phyloP scores from a whole-genome alignment of 1,140 invertebrate species.

The Atta texana region DNA sequence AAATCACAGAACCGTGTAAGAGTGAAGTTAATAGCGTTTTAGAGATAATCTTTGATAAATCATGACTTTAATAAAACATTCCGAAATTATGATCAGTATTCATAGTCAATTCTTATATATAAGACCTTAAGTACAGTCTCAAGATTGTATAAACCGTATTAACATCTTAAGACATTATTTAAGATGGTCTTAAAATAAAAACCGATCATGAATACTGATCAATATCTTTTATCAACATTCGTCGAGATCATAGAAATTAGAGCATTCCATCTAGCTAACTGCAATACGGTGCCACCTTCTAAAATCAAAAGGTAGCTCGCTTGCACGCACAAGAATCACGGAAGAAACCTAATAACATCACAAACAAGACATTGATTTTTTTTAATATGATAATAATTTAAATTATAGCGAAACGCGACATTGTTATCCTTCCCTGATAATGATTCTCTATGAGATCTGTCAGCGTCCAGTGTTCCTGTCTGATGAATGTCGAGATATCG shows the following conservation, averaged over 20 bases:
- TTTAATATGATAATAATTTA: neutral
- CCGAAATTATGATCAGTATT: neutral
- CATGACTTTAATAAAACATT: conserved; percentile 34
- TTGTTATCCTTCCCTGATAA: conserved; percentile 37
- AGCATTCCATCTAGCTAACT: conserved; percentile 40
- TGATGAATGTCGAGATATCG: neutral
- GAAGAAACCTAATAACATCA: neutral
- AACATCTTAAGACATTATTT: too few species aligned
- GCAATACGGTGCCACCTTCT: conserved; percentile 14
- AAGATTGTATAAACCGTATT: too few species aligned
- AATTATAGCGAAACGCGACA: neutral
- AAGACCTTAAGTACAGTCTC: too few species aligned
- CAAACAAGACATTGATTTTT: neutral
- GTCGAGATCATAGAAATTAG: conserved; percentile 5
- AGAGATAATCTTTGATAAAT: neutral
- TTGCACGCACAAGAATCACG: neutral
- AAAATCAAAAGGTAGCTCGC: conserved; percentile 44
- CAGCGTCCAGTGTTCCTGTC: conserved; percentile 40
- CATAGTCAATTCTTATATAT: too few species aligned
- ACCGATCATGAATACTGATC: too few species aligned
- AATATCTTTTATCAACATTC: conserved; percentile 23
- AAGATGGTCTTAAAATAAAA: too few species aligned
- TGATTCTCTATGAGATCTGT: conserved; percentile 34
- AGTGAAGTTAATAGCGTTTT: conserved; percentile 33
- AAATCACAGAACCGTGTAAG: conserved; percentile 69